These are phyloP conservation scores for Oscheius onirici DNA, from an alignment of 2,888 invertebrate genomes.

Conservation along the genomic window DNA sequence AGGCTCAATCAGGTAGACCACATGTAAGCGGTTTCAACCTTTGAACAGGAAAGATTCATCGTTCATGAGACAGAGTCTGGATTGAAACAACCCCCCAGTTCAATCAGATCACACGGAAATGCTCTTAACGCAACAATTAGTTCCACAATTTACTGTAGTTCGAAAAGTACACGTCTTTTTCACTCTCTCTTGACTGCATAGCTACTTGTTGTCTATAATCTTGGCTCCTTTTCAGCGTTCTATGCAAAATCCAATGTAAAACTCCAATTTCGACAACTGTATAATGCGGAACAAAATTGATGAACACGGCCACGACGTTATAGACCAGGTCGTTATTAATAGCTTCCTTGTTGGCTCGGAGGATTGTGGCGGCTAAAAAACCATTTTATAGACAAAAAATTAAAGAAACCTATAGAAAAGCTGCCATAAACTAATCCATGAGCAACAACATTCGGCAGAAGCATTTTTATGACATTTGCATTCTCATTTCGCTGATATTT, in stretches of 20 bases:
- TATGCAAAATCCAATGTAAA: background rate
- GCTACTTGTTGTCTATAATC: background rate
- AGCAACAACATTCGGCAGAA: background rate
- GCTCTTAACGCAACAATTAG: background rate
- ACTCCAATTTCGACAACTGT: background rate
- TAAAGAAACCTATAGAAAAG: background rate
- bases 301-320: background rate
- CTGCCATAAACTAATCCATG: background rate
- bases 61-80: no score
- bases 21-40: no score
- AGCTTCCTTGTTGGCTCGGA: background rate
- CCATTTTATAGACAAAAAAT: no score
- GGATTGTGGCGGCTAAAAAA: background rate
- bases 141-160: background rate
- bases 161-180: background rate
- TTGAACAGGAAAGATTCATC: no score
- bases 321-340: background rate
- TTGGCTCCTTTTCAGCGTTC: background rate
- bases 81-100: no score
- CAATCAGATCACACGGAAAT: no score
- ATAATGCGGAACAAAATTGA: background rate
- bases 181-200: background rate
- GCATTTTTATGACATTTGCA: background rate
- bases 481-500: slow-evolving; percentile 9
- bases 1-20: no score